These are phyloP conservation scores for Goniozus legneri DNA, from an alignment of 1,140 invertebrate genomes.

Conservation along the genomic window DNA sequence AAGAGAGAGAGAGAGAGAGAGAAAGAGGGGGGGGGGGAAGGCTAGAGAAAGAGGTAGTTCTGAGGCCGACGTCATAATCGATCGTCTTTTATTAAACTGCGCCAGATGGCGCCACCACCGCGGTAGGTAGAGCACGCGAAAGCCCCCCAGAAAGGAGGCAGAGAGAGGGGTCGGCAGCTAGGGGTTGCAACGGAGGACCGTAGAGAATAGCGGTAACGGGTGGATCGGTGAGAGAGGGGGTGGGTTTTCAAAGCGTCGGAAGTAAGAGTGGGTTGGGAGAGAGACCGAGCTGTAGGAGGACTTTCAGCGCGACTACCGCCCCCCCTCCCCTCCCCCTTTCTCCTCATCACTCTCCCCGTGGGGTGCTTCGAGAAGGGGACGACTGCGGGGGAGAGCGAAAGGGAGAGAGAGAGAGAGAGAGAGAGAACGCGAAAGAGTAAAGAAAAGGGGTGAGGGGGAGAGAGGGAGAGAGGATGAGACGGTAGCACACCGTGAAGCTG, in stretches of 20 bases:
- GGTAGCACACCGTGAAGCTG: conserved; percentile 23
- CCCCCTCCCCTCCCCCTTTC: no score
- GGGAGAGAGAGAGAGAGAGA: conserved; percentile 4
- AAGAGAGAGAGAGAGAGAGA: conserved; percentile 6
- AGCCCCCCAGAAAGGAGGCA: not conserved
- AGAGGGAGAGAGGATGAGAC: conserved; percentile 17
- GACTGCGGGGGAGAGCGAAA: conserved; percentile 9
- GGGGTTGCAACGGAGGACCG: conserved; percentile 20
- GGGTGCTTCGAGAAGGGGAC: no score
- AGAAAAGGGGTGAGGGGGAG: conserved; percentile 14
- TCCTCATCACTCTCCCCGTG: no score
- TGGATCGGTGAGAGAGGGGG: not conserved
- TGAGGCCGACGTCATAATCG: conserved; percentile 55
- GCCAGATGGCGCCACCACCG: conserved; percentile 47
- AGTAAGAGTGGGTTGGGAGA: no score
- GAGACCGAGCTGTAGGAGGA: not conserved
- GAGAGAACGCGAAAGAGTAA: conserved; percentile 17
- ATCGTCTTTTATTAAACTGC: conserved; percentile 57
- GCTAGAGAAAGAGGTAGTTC: conserved; percentile 36
- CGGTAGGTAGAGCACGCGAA: conserved; percentile 15
- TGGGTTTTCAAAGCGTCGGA: no score
- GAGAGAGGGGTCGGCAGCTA: not conserved
- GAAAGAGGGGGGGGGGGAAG: conserved; percentile 14
- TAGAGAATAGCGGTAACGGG: no score
- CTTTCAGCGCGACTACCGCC: not conserved